Evolutionary conservation across 2,113 vertebrate genomes (phyloP).

Genomic region (Paradoxurus hermaphroditus): DNA sequence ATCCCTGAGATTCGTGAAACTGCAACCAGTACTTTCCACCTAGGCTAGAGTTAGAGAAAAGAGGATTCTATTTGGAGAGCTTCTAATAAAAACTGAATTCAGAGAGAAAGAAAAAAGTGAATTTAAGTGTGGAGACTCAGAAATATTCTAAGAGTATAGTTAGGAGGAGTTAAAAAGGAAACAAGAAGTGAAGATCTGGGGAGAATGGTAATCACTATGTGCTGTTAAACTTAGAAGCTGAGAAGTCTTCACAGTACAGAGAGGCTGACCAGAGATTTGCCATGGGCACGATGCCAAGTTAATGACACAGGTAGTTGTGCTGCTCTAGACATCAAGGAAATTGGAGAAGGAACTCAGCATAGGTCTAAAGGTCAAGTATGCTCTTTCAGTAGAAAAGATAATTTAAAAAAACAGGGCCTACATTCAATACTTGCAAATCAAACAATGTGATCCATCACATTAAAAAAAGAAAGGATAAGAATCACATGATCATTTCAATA

Average conservation of each 20-base stretch:
- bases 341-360: background rate
- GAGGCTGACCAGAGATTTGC: background rate
- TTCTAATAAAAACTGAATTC: background rate
- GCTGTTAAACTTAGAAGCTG: background rate
- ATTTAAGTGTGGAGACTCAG: background rate
- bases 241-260: background rate
- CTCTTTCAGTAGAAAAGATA: background rate
- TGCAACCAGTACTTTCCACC: background rate
- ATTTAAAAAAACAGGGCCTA: background rate
- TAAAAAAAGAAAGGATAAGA: background rate
- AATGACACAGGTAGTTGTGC: background rate
- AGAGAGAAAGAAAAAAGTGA: background rate
- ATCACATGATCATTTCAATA: background rate
- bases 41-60: background rate
- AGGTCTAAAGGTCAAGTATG: background rate
- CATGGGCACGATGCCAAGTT: background rate
- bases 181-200: background rate
- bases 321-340: background rate
- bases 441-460: background rate
- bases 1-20: background rate
- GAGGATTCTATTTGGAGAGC: conserved; percentile 11
- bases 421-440: background rate
- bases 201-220: background rate
- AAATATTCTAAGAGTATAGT: background rate
- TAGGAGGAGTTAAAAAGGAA: background rate